Evolutionary conservation across 2,113 vertebrate species (phyloP), one percentile per base, ranked within the genome.

Genomic region (Urocitellus parryii): DNA sequence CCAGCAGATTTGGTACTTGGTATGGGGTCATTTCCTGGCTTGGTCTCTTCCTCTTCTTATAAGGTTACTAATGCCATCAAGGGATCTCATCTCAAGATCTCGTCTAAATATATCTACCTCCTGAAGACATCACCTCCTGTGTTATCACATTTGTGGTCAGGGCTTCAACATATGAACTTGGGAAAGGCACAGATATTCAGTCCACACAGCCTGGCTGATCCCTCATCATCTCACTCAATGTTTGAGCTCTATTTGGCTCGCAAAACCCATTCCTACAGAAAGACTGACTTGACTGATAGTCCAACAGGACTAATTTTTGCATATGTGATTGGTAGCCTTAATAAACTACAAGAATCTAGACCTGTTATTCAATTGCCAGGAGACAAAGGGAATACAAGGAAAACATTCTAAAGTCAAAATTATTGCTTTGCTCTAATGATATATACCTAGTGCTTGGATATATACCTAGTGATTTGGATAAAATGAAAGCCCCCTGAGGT

Each of bases 381-480:
- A n/a, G 34, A 39, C 9, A 67, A 67, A 80, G 91, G 16, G 12
- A n/a, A 37, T 42, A 20, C 12, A 68, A 34, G 68, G 67, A 29
- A 48, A 79, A 85, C 82, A 78, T 83, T 65, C 78, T 76, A 91
- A 63, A 95, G 63, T 61, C 51, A 61, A 70, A 77, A 70, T 65
- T 20, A 24, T 70, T 93, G 13, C 42, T 86, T 76, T 25, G 16
- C 85, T 10, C 2, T 82, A 45, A 70, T 37, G 51, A 25, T n/a
- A 24, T 37, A 29, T 29, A 72, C 14, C 29, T 72, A 39, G 12
- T 27, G 51, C 45, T 56, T n/a, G n/a, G 51, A 25, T n/a, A 24
- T 37, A 29, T 29, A 72, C 14, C 29, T 72, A 39, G 37, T 20
- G 24, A 7, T 72, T 56, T 53, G 45, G 22, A 27, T 27, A 27